Evolutionary conservation across 2,113 vertebrate genomes (phyloP), one percentile per base, ranked within the genome.

Genomic region (Phylloscopus trochilus): DNA sequence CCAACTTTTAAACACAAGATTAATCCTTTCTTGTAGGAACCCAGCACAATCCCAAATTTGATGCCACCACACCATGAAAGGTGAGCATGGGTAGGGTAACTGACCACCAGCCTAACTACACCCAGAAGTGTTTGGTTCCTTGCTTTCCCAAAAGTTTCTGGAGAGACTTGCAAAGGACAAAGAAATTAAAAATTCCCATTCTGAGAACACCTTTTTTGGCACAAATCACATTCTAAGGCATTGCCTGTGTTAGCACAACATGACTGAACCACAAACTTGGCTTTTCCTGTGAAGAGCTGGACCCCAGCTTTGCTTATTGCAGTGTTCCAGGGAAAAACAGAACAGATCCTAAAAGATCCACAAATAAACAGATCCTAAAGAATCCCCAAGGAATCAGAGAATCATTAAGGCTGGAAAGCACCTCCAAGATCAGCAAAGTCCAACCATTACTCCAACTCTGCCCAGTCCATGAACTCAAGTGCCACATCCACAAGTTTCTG

Each of bases 321-420:
- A 55, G 11, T 19, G 17, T 37, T 66, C 26, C 41, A 67, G 51
- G 55, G 66, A 59, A 85, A 91, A 72, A 23, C 30, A n/a, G 39
- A 16, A 15, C 10, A 82, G 33, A 69, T n/a, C 26, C 76, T 47
- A 39, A 23, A 78, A 81, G 64, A n/a, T 30, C 56, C 33, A 6
- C 16, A 67, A 23, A 12, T 28, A 39, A 86, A 59, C 44, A 60
- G 0, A 0, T n/a, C n/a, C n/a, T n/a, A n/a, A n/a, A n/a, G n/a
- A n/a, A n/a, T n/a, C n/a, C n/a, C n/a, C n/a, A n/a, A n/a, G n/a
- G 39, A 75, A 53, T 26, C 28, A 46, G 3, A 19, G 46, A 39
- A 44, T 26, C 23, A 14, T 3, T 15, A 11, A n/a, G 23, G 60
- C 19, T 67, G 62, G 69, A 35, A 75, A 89, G 68, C 28, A 53